Evolutionary conservation across 2,113 vertebrate genomes (phyloP), one percentile per base, ranked within the genome.

Genomic region (Ceyx cyanopectus): DNA sequence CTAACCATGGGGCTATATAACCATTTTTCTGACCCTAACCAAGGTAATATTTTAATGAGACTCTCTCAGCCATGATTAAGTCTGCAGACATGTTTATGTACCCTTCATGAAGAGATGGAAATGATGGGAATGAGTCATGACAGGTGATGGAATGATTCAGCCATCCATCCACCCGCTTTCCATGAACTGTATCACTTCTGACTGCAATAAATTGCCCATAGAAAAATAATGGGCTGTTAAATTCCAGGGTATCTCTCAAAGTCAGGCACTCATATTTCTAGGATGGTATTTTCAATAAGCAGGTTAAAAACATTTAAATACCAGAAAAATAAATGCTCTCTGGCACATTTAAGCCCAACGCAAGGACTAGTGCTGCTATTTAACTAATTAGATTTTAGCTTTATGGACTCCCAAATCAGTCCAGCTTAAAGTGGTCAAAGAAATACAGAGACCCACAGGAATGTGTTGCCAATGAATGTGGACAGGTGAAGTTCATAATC

Each of bases 71-170:
- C 81, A 43, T 23, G 51, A 93, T 60, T 80, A 87, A 85, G 85
- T 41, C 61, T 89, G 72, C 92, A 96, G 95, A 92, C 87, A 40
- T 53, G 85, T 94, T 95, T 96, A 85, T 74, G 85, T 56, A 90
- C 87, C 90, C 79, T 95, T 78, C 11, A 23, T 51, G 87, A 90
- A 90, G 81, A 40, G 94, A 89, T 1, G 3, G 93, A 93, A 93
- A 94, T 81, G 91, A 95, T 81, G 92, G 68, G 92, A 95, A 94
- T 96, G 95, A 95, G 90, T 95, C 94, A 96, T 95, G 94, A 95
- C 93, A 95, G 92, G 82, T 92, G 94, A 96, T 95, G 90, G 95
- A 95, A 95, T 87, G 91, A 96, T 94, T 96, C 87, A 93, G 75
- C 79, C 91, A 91, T 81, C 72, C 79, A 93, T 89, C 91, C 61